Conservation (phyloP, 2,113 vertebrate species). For the Nannobrachium achirus region DNA sequence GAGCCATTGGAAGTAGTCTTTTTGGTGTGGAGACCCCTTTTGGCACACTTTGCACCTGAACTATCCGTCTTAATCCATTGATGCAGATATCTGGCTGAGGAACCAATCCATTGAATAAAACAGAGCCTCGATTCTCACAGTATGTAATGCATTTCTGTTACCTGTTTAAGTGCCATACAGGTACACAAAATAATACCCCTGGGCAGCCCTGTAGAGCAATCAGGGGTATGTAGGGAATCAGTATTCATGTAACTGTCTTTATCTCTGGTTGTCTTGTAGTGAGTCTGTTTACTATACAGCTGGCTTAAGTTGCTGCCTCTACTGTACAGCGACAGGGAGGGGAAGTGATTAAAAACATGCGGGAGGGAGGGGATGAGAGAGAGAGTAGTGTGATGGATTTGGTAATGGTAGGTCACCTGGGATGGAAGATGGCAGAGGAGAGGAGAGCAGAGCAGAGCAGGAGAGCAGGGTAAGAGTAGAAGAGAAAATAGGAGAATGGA, state of each 20-base stretch:
- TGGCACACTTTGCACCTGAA: slow-evolving; percentile 31
- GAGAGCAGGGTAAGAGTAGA: slow-evolving; percentile 22
- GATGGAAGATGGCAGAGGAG: slow-evolving; percentile 14
- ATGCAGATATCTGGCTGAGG: slow-evolving; percentile 11
- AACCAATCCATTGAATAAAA: slow-evolving; percentile 16
- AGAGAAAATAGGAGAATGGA: slow-evolving; percentile 21
- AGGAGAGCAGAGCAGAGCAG: slow-evolving; percentile 23
- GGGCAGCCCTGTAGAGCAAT: not conserved
- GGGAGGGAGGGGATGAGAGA: not conserved
- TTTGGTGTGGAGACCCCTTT: too few relatives aligned
- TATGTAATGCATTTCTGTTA: not conserved
- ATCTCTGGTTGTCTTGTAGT: slow-evolving; percentile 13
- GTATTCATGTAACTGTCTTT: slow-evolving; percentile 31
- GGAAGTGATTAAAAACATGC: not conserved
- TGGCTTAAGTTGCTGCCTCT: slow-evolving; percentile 18
- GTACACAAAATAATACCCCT: not conserved
- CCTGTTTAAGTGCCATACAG: not conserved
- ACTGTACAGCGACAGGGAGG: slow-evolving; percentile 1
- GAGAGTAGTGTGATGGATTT: not conserved
- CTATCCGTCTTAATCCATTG: slow-evolving; percentile 30
- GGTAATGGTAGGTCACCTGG: too few relatives aligned
- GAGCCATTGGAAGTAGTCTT: too few relatives aligned
- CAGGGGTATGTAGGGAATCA: slow-evolving; percentile 34
- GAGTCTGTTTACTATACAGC: slow-evolving; percentile 21
- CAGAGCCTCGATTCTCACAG: slow-evolving; percentile 15